Evolutionary conservation across 2,888 invertebrate genomes (phyloP), one percentile per base, ranked within the genome.

Genomic region (Apodemia hepburni): DNA sequence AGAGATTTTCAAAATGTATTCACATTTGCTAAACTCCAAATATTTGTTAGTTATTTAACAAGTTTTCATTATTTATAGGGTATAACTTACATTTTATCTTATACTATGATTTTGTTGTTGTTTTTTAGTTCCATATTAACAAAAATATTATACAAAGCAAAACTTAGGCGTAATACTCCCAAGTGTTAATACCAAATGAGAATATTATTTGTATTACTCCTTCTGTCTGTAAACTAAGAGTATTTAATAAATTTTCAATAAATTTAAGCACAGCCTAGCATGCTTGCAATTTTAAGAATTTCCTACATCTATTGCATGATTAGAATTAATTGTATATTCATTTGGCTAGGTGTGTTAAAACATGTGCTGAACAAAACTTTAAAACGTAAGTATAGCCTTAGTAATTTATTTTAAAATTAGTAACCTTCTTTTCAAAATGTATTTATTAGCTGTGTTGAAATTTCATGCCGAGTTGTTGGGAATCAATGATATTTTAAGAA

Each of bases 321-420:
- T 65, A 68, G 73, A 79, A 85, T 82, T 87, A 87, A 86, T 75
- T 70, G 80, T 82, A 80, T 81, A 70, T 88, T 88, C 78, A 81
- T 85, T 87, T 87, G 87, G 82, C 83, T 90, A 90, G 90, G 89
- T 89, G 80, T 79, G 84, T 89, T 74, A 78, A 86, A 75, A 77
- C 88, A 84, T 90, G 89, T 80, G 89, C 89, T 80, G 90, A 90
- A 75, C 89, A 88, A 86, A 87, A 85, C 81, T 80, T 90, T 70
- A 80, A 82, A 75, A 79, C 77, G 90, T 90, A 83, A 90, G 90
- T 89, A 89, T 78, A 68, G 61, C 47, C 27, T 29, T 15, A 22
- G 7, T 29, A 29, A 15, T 29, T n/a, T 57, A 57, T 7, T 54
- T 57, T 2, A 45, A 45, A 15, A 5, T 15, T 57, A 17, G 11